Base-by-base conservation (phyloP, 2,797 vertebrate genomes). In the Ara ararauna region DNA sequence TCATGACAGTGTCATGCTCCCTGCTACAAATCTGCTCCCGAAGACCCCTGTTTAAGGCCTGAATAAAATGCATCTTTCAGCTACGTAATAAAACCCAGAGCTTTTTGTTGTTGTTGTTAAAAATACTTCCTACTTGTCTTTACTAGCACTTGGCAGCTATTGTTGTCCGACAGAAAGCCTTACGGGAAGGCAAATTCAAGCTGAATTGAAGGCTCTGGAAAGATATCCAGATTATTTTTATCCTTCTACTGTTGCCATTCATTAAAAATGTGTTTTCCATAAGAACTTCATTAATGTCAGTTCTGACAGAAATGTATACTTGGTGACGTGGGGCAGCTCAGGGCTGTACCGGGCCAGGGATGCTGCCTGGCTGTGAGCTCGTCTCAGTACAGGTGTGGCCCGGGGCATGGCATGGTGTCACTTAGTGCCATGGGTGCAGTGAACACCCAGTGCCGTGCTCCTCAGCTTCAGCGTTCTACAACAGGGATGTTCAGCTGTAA, bases 331-430 rank as follows among this genome's bases (percentile, higher is more conserved):
- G 22, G 66, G 61, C 50, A 48, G 61, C 16, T 6, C 2, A 4
- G 61, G 24, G 61, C 29, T 4, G 8, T 34, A 24, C 22, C 1
- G 5, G 30, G 60, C 60, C 2, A 8, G 64, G n/a, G n/a, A 7
- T 23, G 48, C 71, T 11, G 48, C 42, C 23, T 38, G 51, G 17
- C 45, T 61, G 86, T 18, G 1, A n/a, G 45, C 38, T 45, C 5
- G 3, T 23, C 44, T 38, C 2, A 0, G 36, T 3, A 2, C 3
- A 3, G 1, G 1, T 11, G 21, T 4, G 8, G 34, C 36, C 2
- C 1, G 11, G 34, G 48, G 15, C 48, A 51, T 18, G 14, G 34
- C 19, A 15, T 27, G 79, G 30, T 36, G 29, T 60, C 66, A 9
- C 45, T 21, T 11, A 23, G 34, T 42, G 77, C 40, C 6, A 12